Base-by-base conservation (phyloP, 2,888 invertebrate species). In the Tenthredo amoena region DNA sequence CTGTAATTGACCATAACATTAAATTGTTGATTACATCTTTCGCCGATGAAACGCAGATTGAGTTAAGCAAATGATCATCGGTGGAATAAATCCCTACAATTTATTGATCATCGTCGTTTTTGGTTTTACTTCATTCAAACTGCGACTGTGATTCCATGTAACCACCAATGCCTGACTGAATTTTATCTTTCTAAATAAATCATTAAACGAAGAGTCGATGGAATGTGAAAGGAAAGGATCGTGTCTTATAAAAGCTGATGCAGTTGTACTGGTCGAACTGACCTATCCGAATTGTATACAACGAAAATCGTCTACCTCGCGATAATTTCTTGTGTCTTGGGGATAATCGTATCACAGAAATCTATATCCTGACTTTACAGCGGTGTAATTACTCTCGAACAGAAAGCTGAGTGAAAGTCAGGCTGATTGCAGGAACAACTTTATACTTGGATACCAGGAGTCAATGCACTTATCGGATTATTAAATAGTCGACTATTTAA, bases 351-450 rank as follows among this genome's bases (percentile, higher is more conserved):
- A 76, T 76, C 10, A 47, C 15, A 37, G 10, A 18, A 76, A n/a
- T 26, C 50, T 37, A n/a, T 55, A 55, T 55, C 50, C 79, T 18
- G 34, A 62, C 58, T 62, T 62, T n/a, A 62, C 37, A 37, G 18
- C 37, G 37, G 40, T 81, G 62, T 40, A 62, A 62, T 58, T 62
- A 81, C 62, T 62, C 81, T 62, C 40, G 40, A 83, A 68, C 83
- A 83, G 83, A 83, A 83, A 83, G 83, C 37, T 58, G 47, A 83
- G 83, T 83, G 83, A 83, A 83, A 83, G 83, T 65, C 31, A 62
- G 40, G 55, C 18, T 77, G 31, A 77, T 50, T 40, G 81, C 21
- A 81, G 26, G 5, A 68, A 68, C 34, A 18, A 77, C 77, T 77
- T 77, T 77, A 55, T 55, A 47, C n/a, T 26, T 4, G 34, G 74